Evolutionary conservation across 2,113 vertebrate genomes (phyloP).

Genomic region (Campylorhamphus procurvoides): DNA sequence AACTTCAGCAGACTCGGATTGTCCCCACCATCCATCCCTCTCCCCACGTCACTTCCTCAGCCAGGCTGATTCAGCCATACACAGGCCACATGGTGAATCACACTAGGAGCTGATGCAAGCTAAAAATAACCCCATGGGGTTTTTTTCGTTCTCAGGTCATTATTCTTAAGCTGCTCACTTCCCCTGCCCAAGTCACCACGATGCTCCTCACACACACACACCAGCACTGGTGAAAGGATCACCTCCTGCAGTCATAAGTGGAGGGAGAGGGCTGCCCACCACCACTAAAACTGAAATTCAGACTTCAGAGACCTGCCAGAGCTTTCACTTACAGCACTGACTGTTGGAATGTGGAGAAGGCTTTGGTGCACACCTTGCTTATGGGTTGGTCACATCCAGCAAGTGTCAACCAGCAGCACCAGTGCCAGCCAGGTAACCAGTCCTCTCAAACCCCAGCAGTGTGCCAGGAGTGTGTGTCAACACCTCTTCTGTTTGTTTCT

Average conservation of each 20-base stretch:
- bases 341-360: not conserved
- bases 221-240: not conserved
- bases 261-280: not conserved
- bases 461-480: not conserved
- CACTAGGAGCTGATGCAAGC: not conserved
- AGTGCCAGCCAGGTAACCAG: not conserved
- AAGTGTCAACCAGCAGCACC: not conserved
- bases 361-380: not conserved
- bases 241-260: not conserved
- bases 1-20: not conserved
- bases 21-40: not conserved
- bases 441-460: not conserved
- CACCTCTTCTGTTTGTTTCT: not conserved
- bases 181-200: rapidly evolving
- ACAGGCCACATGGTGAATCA: conserved; percentile 13
- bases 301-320: not conserved
- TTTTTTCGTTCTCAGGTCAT: not conserved
- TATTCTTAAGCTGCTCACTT: not conserved
- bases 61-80: not conserved
- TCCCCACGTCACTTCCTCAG: not conserved
- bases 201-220: not conserved
- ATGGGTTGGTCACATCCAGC: not conserved
- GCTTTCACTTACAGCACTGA: rapidly evolving
- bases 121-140: not conserved
- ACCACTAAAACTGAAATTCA: rapidly evolving